Evolutionary conservation across 2,888 invertebrate species (phyloP).

Genomic region (Hemaris fuciformis): DNA sequence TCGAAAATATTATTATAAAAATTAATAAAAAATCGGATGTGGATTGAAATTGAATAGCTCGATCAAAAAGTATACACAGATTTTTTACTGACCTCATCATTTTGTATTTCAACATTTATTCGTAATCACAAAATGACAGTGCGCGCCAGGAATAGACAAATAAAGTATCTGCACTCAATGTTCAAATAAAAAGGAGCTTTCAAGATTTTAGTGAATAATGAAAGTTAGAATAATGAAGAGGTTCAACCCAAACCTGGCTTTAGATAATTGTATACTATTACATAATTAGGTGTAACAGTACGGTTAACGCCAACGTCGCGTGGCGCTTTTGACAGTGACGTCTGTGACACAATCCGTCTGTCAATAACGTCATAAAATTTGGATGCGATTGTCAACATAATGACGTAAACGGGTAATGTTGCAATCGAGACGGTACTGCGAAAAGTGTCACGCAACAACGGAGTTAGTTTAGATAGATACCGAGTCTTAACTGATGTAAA

Average conservation of each 20-base stretch:
- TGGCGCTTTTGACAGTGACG: slow-evolving; percentile 18
- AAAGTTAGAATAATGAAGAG: slow-evolving; percentile 70
- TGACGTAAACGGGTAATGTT: background rate
- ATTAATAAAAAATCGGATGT: background rate
- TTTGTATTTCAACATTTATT: background rate
- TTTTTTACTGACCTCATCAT: background rate
- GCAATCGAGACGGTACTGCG: background rate
- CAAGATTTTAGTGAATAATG: slow-evolving; percentile 77
- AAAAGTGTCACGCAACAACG: slow-evolving; percentile 1
- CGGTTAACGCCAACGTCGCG: slow-evolving; percentile 35
- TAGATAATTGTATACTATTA: slow-evolving; percentile 80
- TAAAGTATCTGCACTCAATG: slow-evolving; percentile 80
- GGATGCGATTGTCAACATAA: background rate
- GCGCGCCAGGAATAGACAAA: slow-evolving; percentile 78
- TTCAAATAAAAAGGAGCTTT: slow-evolving; percentile 82
- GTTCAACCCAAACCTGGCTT: slow-evolving; percentile 75
- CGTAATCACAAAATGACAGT: slow-evolving; percentile 49
- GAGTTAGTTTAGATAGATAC: slow-evolving; percentile 21
- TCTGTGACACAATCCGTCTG: background rate
- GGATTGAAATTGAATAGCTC: background rate
- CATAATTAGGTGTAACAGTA: slow-evolving; percentile 59
- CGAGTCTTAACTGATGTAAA: slow-evolving; percentile 49
- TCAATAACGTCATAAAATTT: slow-evolving; percentile 1
- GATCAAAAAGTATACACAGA: background rate
- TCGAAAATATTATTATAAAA: background rate